These are phyloP conservation scores for Psilopsiagon aurifrons DNA, from an alignment of 2,113 vertebrate genomes.

Conservation along the genomic window DNA sequence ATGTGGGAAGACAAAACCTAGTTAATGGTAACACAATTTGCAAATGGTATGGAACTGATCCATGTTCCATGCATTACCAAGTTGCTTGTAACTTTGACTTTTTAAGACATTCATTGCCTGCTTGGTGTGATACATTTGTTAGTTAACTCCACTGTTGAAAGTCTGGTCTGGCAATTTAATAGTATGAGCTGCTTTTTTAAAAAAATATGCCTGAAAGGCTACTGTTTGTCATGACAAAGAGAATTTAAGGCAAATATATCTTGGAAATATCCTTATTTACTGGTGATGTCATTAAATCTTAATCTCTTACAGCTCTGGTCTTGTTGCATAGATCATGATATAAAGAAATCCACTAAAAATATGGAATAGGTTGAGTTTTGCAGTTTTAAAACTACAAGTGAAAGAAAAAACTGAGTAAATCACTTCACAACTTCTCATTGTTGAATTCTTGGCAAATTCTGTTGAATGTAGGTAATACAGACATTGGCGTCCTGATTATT, in stretches of 20 bases:
- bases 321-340: background rate
- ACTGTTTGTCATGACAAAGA: background rate
- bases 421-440: background rate
- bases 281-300: background rate
- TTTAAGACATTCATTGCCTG: background rate
- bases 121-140: background rate
- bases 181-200: conserved; percentile 6
- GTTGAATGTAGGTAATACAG: background rate
- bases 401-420: background rate
- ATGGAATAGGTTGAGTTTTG: background rate
- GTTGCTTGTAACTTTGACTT: background rate
- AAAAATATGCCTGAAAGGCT: background rate
- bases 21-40: background rate
- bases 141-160: conserved; percentile 48
- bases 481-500: background rate
- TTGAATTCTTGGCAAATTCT: background rate
- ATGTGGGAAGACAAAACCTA: background rate
- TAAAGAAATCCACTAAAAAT: background rate
- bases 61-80: background rate
- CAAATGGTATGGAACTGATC: background rate
- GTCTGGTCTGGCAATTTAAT: background rate
- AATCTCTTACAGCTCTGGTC: background rate
- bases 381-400: background rate
- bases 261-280: background rate
- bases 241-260: background rate